Evolutionary conservation across 2,113 vertebrate species (phyloP).

Genomic region (Candoia aspera): DNA sequence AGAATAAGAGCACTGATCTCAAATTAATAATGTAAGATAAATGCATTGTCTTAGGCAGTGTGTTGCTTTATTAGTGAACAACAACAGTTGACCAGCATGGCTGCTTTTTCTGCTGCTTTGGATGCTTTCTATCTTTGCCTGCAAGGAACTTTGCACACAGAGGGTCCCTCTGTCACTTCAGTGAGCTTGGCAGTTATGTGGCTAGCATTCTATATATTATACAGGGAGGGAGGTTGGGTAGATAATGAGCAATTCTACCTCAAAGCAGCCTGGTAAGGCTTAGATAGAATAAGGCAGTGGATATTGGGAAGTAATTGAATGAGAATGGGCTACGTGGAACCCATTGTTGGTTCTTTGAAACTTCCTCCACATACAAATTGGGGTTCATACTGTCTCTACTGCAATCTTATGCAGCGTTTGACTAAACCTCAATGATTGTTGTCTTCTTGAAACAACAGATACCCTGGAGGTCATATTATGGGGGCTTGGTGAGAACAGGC

Average conservation of each 20-base stretch:
- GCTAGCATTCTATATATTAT: not conserved
- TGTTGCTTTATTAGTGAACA: not conserved
- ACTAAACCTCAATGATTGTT: not conserved
- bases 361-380: not conserved
- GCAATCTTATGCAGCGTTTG: not conserved
- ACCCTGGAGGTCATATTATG: not conserved
- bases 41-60: not conserved
- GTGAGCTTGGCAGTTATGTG: not conserved
- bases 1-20: not conserved
- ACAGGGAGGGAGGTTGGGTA: not conserved
- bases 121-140: not conserved
- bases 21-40: not conserved
- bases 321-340: not conserved
- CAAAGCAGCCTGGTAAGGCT: not conserved
- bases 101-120: not conserved
- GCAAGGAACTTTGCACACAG: accelerated
- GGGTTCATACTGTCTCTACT: not conserved
- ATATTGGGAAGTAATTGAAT: not conserved
- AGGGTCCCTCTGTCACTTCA: not conserved
- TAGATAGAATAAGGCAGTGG: not conserved
- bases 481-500: not conserved
- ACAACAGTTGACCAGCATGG: not conserved
- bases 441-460: not conserved
- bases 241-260: not conserved
- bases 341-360: not conserved